phyloP scores from a whole-genome alignment of 1,140 invertebrate species.

The Bombyx mori region DNA sequence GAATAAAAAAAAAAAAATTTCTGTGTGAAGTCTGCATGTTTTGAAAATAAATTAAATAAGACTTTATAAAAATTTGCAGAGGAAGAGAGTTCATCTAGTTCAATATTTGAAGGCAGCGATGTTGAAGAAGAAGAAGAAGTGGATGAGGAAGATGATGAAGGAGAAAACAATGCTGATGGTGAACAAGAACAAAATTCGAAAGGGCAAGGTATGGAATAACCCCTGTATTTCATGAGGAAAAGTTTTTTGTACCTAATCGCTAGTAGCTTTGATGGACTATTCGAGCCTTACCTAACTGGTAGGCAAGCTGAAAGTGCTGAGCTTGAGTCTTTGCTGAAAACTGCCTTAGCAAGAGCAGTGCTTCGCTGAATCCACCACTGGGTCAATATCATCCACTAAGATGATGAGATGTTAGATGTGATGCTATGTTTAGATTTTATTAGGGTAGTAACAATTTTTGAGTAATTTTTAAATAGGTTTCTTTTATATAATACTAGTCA shows the following conservation, averaged over 20 bases:
- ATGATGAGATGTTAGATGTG: too few species aligned
- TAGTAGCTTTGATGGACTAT: too few species aligned
- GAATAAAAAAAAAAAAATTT: conserved; percentile 51
- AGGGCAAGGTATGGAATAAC: conserved; percentile 30
- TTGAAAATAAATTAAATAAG: too few species aligned
- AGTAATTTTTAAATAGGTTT: too few species aligned
- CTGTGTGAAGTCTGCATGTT: neutral
- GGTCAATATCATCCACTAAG: too few species aligned
- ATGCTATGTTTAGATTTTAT: too few species aligned
- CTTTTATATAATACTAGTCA: too few species aligned
- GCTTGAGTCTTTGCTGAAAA: too few species aligned
- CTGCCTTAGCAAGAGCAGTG: too few species aligned
- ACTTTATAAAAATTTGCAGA: conserved; percentile 40
- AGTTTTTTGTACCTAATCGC: neutral
- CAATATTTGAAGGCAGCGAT: conserved; percentile 75
- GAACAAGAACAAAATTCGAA: conserved; percentile 43
- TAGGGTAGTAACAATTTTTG: too few species aligned
- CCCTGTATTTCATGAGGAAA: neutral
- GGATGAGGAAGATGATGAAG: conserved; percentile 73
- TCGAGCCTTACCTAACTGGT: neutral
- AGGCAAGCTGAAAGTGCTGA: too few species aligned
- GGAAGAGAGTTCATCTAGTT: conserved; percentile 77
- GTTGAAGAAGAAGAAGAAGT: conserved; percentile 77
- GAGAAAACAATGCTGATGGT: conserved; percentile 63
- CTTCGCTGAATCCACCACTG: too few species aligned